Base-by-base conservation (phyloP, 1,140 invertebrate genomes). In the Araneus ventricosus region DNA sequence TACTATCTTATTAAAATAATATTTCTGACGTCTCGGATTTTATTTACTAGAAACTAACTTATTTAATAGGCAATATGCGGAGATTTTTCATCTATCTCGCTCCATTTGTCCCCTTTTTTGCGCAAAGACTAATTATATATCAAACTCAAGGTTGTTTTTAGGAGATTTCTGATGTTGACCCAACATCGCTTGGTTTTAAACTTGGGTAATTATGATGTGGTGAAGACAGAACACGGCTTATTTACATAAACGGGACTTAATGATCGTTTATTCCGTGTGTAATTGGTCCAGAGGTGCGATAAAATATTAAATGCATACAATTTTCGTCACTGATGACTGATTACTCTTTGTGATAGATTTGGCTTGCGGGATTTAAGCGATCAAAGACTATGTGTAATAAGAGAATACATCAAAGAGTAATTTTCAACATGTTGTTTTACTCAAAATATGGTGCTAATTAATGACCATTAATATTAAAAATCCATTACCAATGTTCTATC, bases 1-100 rank as follows among this genome's bases (percentile, higher is more conserved):
- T 75, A 37, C 70, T 75, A 37, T 34, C 70, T 75, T 75, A 75
- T 75, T 75, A 75, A 75, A 75, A 75, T 75, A 75, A 34, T 75
- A 34, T 30, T 75, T 75, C 70, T 34, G 22, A 75, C 27, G 7
- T 34, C 70, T 75, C 34, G 30, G 70, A 10, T 75, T 30, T 75
- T 75, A 75, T 75, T 75, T 75, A 75, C 70, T 75, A 22, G 30
- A 30, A 75, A 52, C 10, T 52, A 75, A 75, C 70, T 75, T 75
- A 75, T 75, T 75, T 75, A 75, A 75, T 75, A 75, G 30, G 70
- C 70, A 75, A 75, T 34, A 37, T 17, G 70, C 14, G 20, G 34
- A 6, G 7, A 75, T 34, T 75, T 75, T 75, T 75, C 70, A 75
- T 75, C 30, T 20, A 75, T 34, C 20, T 30, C 34, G 6, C 27